Evolutionary conservation across 2,113 vertebrate species (phyloP).

Genomic region (Tetraodon nigroviridis): DNA sequence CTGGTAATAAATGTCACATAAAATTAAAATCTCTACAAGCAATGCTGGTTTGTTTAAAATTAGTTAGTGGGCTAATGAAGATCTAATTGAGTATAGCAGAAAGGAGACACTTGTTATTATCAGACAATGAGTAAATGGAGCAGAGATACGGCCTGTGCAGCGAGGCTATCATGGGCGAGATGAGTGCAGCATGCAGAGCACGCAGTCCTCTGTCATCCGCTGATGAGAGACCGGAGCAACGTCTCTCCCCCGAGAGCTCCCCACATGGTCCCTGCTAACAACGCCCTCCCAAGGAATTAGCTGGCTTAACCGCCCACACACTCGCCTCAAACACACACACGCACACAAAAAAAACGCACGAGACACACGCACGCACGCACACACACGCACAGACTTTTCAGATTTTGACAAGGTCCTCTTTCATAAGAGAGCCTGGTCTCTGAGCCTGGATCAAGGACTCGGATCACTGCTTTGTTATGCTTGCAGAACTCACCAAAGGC

Average conservation of each 20-base stretch:
- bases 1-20: conserved; percentile 59
- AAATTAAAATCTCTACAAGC: conserved; percentile 45
- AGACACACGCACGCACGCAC: background rate
- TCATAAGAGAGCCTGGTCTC: conserved; percentile 34
- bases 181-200: conserved; percentile 55
- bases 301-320: conserved; percentile 27
- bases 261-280: conserved; percentile 60
- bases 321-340: background rate
- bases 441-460: conserved; percentile 42
- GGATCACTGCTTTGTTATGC: conserved; percentile 44
- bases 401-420: conserved; percentile 22
- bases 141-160: conserved; percentile 59
- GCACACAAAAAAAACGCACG: no score
- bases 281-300: conserved; percentile 57
- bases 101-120: conserved; percentile 65
- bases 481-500: conserved; percentile 25
- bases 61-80: conserved; percentile 64
- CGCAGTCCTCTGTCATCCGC: conserved; percentile 55
- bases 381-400: conserved; percentile 11
- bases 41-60: conserved; percentile 54
- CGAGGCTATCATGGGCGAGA: conserved; percentile 42
- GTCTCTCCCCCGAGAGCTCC: conserved; percentile 51
- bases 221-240: conserved; percentile 55
- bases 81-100: conserved; percentile 65
- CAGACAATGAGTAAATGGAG: conserved; percentile 66